A percentile compares a stretch with the other conserved stretches of the same genome.
Evolutionary conservation across 2,888 invertebrate species (phyloP).

Genomic region (Dynastes tityus): DNA sequence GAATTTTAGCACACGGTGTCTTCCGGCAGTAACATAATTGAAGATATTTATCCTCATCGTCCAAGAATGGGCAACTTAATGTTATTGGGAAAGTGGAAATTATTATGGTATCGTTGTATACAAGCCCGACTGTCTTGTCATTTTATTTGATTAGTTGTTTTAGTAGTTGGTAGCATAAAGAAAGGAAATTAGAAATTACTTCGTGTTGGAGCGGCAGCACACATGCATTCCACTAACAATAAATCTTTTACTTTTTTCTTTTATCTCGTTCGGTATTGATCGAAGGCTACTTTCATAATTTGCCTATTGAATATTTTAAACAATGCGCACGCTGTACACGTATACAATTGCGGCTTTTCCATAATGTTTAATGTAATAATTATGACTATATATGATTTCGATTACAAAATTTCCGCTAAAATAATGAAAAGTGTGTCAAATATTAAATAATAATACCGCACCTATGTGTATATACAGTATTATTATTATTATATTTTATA

Average conservation of each 20-base stretch:
- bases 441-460: conserved; percentile 28
- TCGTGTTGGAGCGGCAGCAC: conserved; percentile 49
- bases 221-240: conserved; percentile 29
- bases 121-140: conserved; percentile 57
- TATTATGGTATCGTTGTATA: conserved; percentile 53
- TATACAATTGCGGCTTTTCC: conserved; percentile 44
- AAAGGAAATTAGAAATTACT: conserved; percentile 63
- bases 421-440: conserved; percentile 45
- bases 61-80: conserved; percentile 57
- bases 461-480: conserved; percentile 2
- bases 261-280: conserved; percentile 38
- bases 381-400: conserved; percentile 15
- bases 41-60: conserved; percentile 57
- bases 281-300: conserved; percentile 48
- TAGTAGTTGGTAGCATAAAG: conserved; percentile 54
- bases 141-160: conserved; percentile 62
- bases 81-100: conserved; percentile 60
- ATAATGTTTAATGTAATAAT: conserved; percentile 30
- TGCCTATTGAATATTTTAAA: conserved; percentile 44
- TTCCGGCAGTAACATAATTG: conserved; percentile 59
- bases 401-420: conserved; percentile 48
- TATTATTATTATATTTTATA: conserved; percentile 18
- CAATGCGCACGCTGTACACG: conserved; percentile 15
- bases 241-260: conserved; percentile 30
- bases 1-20: conserved; percentile 48